These are phyloP conservation scores for Macroramphosus scolopax DNA, from an alignment of 2,797 vertebrate species.

Conservation along the genomic window DNA sequence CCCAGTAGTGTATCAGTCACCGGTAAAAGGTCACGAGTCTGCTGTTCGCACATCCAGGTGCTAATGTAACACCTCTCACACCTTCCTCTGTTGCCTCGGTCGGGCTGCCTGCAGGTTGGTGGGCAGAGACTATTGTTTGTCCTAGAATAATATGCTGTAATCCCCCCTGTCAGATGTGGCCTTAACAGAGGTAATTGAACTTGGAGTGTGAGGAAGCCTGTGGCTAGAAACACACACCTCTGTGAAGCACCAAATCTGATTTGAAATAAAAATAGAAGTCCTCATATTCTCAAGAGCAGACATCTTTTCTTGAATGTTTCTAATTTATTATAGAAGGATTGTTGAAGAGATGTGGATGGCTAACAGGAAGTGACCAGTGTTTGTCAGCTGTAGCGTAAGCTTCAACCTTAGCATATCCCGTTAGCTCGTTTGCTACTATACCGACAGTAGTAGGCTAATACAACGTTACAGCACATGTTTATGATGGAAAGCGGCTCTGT, in stretches of 20 bases:
- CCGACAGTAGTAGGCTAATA: too few species aligned
- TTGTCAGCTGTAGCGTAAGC: too few species aligned
- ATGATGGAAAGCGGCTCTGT: too few species aligned
- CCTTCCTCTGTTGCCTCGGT: slow-evolving; percentile 53
- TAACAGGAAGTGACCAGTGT: too few species aligned
- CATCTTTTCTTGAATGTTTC: too few species aligned
- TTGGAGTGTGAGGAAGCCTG: slow-evolving; percentile 61
- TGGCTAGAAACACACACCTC: slow-evolving; percentile 48
- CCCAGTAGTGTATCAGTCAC: slow-evolving; percentile 63
- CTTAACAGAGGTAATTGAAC: slow-evolving; percentile 79
- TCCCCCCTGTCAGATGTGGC: slow-evolving; percentile 67
- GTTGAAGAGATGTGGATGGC: too few species aligned
- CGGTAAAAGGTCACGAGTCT: slow-evolving; percentile 75
- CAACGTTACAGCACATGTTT: too few species aligned
- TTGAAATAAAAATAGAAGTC: not conserved
- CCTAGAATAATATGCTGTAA: slow-evolving; percentile 75
- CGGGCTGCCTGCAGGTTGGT: slow-evolving; percentile 67
- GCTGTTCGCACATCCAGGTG: slow-evolving; percentile 82
- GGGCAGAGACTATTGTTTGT: slow-evolving; percentile 76
- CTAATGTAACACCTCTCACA: slow-evolving; percentile 84
- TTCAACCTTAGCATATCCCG: too few species aligned
- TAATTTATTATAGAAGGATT: too few species aligned
- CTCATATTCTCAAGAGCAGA: too few species aligned
- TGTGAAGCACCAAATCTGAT: slow-evolving; percentile 37
- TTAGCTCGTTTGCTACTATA: too few species aligned